phyloP scores from a whole-genome alignment of 2,888 invertebrate genomes.

The Netelia virgata region DNA sequence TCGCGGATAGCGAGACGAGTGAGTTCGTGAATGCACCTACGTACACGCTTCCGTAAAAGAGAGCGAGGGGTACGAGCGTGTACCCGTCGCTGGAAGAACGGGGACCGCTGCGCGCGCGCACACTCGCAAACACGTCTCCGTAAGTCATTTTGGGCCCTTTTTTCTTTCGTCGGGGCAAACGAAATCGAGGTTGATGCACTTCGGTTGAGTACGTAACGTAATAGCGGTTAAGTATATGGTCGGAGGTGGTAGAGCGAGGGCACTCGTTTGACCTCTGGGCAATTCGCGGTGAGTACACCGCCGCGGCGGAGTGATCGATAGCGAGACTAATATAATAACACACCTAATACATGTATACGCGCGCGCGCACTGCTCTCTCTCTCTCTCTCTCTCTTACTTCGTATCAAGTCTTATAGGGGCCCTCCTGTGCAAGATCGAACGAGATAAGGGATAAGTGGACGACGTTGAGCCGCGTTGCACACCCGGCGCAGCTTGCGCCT shows the following conservation, averaged over 20 bases:
- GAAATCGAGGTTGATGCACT: constrained; percentile 50
- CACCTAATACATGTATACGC: constrained; percentile 67
- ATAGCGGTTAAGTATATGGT: constrained; percentile 67
- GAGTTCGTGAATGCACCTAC: too few species aligned
- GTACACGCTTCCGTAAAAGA: constrained; percentile 56
- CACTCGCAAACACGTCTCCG: not conserved
- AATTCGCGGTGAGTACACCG: constrained; percentile 68
- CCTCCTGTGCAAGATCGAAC: constrained; percentile 76
- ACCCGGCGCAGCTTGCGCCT: constrained; percentile 78
- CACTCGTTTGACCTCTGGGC: constrained; percentile 76
- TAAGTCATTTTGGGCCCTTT: not conserved
- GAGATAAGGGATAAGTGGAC: constrained; percentile 79
- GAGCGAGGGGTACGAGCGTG: not conserved
- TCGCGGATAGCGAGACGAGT: constrained; percentile 4
- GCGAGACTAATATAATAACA: constrained; percentile 74
- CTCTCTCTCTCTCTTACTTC: constrained; percentile 57
- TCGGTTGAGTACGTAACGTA: constrained; percentile 53
- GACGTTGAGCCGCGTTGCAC: constrained; percentile 63
- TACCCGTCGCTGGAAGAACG: not conserved
- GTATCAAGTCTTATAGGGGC: constrained; percentile 5
- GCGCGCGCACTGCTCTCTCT: constrained; percentile 21
- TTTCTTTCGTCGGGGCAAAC: not conserved
- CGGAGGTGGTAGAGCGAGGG: constrained; percentile 61
- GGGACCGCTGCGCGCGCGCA: not conserved
- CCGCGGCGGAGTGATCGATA: constrained; percentile 72